Base-by-base conservation (phyloP, 2,113 vertebrate genomes). In the Spea multiplicata region DNA sequence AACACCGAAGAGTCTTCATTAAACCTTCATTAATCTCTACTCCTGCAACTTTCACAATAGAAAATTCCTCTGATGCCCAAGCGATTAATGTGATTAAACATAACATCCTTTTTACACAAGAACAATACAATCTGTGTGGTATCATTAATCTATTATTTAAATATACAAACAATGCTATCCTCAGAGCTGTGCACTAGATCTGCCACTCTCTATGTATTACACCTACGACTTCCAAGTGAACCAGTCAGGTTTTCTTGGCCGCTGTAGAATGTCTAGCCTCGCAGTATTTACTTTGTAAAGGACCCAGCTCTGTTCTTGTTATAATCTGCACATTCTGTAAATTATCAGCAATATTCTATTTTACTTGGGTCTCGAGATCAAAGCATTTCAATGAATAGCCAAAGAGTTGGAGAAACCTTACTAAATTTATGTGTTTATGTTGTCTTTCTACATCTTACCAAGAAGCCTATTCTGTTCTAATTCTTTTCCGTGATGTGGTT, bases 271-370 rank as follows among this genome's bases (percentile, higher is more conserved):
- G 30, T 55, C 17, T 14, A n/a, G 71, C 50, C 53, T 45, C 55
- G 49, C 52, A 16, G 69, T 78, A 68, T 72, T 78, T 64, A 78
- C 50, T 53, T 72, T 72, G 75, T 70, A 70, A 49, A 5, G 48
- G 17, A 47, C 69, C 69, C 76, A 78, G 57, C 13, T 52, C 59
- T 46, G 68, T 44, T 67, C 76, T 65, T 65, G n/a, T 30, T 61
- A 77, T 44, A 78, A 78, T 72, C 46, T 78, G 69, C 76, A 72
- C 69, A 72, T 78, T 78, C 69, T 55, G 76, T 72, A 72, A 72
- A 72, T 78, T 45, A 72, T 78, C 59, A 72, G 50, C 52, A 78
- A 72, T 77, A 14, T 44, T 8, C 16, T 78, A 61, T 72, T 78
- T 78, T 78, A 65, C 69, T 72, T 78, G 68, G 76, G 47, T 48